These are phyloP conservation scores for Apomyelois bistriatella DNA, from an alignment of 2,888 invertebrate species.

Conservation along the genomic window DNA sequence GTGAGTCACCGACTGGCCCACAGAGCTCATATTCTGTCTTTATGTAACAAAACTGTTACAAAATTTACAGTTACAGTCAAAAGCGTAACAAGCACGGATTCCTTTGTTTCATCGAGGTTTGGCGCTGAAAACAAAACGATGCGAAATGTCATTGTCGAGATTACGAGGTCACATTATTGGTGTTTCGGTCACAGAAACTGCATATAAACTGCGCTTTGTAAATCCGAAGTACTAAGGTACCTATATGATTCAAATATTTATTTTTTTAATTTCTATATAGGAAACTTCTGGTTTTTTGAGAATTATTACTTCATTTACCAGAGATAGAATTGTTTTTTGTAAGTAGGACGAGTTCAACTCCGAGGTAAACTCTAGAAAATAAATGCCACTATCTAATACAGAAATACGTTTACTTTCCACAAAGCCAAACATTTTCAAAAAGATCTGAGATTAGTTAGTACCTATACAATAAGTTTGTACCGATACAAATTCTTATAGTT, in stretches of 20 bases:
- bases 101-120: conserved; percentile 49
- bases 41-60: conserved; percentile 65
- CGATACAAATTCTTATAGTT: too few relatives aligned
- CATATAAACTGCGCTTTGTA: conserved; percentile 23
- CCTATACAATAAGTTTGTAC: too few relatives aligned
- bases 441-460: too few relatives aligned
- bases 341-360: too few relatives aligned
- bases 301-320: too few relatives aligned
- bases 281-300: too few relatives aligned
- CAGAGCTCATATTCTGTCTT: conserved; percentile 44
- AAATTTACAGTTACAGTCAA: conserved; percentile 59
- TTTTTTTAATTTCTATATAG: neutral
- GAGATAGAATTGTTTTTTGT: too few relatives aligned
- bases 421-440: too few relatives aligned
- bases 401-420: too few relatives aligned
- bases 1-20: conserved; percentile 45
- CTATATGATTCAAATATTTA: neutral
- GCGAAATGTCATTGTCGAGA: conserved; percentile 38
- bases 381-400: too few relatives aligned
- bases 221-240: conserved; percentile 13
- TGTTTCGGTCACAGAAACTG: conserved; percentile 31
- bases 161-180: conserved; percentile 46
- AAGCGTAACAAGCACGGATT: conserved; percentile 42
- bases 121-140: conserved; percentile 45
- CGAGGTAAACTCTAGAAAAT: too few relatives aligned